Evolutionary conservation across 2,113 vertebrate species (phyloP).

Genomic region (Catharus bicknelli): DNA sequence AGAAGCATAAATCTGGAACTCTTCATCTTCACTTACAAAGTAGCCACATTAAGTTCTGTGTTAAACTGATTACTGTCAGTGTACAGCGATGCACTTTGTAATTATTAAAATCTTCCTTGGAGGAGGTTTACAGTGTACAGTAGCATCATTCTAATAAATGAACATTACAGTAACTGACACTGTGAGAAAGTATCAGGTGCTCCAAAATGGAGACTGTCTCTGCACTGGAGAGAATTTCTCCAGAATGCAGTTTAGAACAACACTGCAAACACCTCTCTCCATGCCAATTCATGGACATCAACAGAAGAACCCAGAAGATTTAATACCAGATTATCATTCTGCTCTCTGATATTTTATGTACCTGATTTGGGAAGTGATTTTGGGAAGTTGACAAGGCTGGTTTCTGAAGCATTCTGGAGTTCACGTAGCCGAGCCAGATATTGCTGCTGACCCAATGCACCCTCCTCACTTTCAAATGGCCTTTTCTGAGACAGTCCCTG

Average conservation of each 20-base stretch:
- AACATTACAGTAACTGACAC: not conserved
- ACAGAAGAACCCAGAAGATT: not conserved
- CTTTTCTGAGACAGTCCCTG: conserved; percentile 92
- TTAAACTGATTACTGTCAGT: not conserved
- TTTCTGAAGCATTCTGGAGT: conserved; percentile 91
- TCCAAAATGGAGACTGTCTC: not conserved
- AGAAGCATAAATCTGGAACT: not conserved
- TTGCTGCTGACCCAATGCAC: conserved; percentile 88
- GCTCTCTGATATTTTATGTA: conserved; percentile 5
- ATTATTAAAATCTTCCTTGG: not conserved
- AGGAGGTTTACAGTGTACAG: not conserved
- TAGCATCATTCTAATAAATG: not conserved
- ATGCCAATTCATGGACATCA: not conserved
- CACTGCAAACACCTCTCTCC: not conserved
- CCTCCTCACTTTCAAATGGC: conserved; percentile 87
- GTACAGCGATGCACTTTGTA: not conserved
- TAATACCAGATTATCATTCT: not conserved
- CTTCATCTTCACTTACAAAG: not conserved
- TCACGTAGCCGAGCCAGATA: conserved; percentile 92
- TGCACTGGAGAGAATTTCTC: not conserved
- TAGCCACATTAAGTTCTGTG: not conserved
- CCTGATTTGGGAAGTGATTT: conserved; percentile 83
- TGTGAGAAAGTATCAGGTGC: not conserved
- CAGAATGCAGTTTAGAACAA: not conserved
- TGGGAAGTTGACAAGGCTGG: conserved; percentile 86